Evolutionary conservation across 1,140 invertebrate genomes (phyloP).

Genomic region (Venustaconcha ellipsiformis): DNA sequence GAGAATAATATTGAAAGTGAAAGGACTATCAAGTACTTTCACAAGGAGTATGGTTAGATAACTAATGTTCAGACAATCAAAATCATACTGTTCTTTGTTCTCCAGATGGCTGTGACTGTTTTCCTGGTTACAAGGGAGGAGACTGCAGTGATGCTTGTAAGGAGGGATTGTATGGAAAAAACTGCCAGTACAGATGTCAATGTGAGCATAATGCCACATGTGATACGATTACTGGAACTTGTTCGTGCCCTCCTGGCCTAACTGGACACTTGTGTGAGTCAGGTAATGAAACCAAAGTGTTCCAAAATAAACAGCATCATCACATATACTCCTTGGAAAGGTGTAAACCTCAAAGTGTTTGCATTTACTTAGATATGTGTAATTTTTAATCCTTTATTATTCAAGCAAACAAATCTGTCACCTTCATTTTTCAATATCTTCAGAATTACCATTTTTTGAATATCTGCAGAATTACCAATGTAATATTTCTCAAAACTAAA

Average conservation of each 20-base stretch:
- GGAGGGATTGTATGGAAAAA: conserved; percentile 80
- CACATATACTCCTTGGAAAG: background rate
- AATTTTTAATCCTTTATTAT: background rate
- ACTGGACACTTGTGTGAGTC: conserved; percentile 61
- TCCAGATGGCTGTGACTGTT: conserved; percentile 26
- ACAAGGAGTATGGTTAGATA: too few species aligned
- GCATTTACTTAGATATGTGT: too few species aligned
- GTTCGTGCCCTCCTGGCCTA: conserved; percentile 58
- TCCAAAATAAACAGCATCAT: background rate
- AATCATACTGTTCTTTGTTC: background rate
- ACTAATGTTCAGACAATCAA: too few species aligned
- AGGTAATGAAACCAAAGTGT: conserved; percentile 37
- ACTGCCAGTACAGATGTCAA: conserved; percentile 79
- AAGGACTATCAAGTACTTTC: too few species aligned
- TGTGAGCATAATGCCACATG: conserved; percentile 79
- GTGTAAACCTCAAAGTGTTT: too few species aligned
- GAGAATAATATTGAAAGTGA: too few species aligned
- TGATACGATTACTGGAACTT: conserved; percentile 49
- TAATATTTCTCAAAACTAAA: too few species aligned
- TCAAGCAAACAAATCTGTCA: background rate
- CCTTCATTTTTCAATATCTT: background rate
- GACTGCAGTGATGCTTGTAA: conserved; percentile 73
- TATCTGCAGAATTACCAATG: too few species aligned
- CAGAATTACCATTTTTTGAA: background rate
- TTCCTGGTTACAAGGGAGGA: conserved; percentile 24